Conservation (phyloP, 2,797 vertebrate genomes). For the Sebastes aleutianus region DNA sequence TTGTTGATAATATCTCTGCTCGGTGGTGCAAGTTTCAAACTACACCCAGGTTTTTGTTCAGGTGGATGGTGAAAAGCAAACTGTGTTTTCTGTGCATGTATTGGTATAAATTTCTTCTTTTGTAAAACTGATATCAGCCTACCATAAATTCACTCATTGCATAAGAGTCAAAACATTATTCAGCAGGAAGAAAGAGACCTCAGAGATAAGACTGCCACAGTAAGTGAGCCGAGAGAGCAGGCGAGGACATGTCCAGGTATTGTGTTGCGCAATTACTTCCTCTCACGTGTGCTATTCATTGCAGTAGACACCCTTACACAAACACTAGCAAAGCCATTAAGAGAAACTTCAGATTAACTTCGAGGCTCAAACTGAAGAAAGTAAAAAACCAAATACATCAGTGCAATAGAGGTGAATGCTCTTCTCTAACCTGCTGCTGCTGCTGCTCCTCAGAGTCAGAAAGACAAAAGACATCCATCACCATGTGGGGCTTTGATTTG, state of each 20-base stretch:
- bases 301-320: neutral
- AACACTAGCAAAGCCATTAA: neutral
- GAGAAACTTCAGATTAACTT: neutral
- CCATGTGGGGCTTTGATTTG: neutral
- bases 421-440: neutral
- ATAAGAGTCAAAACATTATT: neutral
- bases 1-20: neutral
- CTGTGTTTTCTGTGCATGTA: neutral
- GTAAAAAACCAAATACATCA: neutral
- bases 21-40: neutral
- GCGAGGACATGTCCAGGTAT: neutral
- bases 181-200: neutral
- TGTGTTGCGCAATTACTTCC: neutral
- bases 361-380: neutral
- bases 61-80: neutral
- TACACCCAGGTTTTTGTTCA: neutral
- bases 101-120: neutral
- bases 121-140: neutral
- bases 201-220: neutral
- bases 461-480: neutral
- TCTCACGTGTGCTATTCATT: neutral
- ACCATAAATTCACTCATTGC: neutral
- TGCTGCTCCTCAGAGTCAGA: neutral
- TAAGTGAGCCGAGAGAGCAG: neutral
- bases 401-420: neutral